These are phyloP conservation scores for Lydus trimaculatus DNA, from an alignment of 2,888 invertebrate species.

Conservation along the genomic window DNA sequence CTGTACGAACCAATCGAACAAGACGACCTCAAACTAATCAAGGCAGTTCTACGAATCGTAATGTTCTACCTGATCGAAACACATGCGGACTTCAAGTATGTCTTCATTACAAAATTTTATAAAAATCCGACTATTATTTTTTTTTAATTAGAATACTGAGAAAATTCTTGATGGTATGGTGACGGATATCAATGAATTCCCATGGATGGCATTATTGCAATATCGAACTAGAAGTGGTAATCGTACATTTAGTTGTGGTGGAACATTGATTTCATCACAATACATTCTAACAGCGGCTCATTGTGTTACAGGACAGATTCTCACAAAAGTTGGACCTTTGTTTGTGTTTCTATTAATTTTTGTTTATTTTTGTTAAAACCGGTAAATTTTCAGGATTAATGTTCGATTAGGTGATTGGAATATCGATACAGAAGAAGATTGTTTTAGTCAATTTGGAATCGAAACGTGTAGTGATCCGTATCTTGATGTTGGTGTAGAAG, in stretches of 20 bases:
- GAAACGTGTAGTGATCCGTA: conserved; percentile 46
- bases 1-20: background rate
- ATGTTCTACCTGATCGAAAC: conserved; percentile 41
- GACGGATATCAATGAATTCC: conserved; percentile 62
- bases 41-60: background rate
- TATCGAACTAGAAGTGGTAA: conserved; percentile 50
- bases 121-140: conserved; percentile 6
- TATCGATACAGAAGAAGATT: conserved; percentile 58
- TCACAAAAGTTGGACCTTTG: conserved; percentile 56
- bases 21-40: background rate
- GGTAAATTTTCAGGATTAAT: conserved; percentile 42
- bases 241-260: conserved; percentile 60
- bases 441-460: conserved; percentile 45
- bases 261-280: conserved; percentile 62
- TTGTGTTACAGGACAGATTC: conserved; percentile 61
- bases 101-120: background rate
- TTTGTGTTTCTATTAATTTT: conserved; percentile 53
- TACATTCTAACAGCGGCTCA: conserved; percentile 67
- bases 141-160: conserved; percentile 35
- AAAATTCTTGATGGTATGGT: conserved; percentile 55
- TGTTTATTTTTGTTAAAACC: conserved; percentile 18
- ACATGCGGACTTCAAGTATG: conserved; percentile 51
- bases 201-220: conserved; percentile 63
- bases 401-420: conserved; percentile 63
- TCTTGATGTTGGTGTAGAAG: conserved; percentile 48